phyloP scores from a whole-genome alignment of 2,113 vertebrate genomes.

The Ornithorhynchus anatinus region DNA sequence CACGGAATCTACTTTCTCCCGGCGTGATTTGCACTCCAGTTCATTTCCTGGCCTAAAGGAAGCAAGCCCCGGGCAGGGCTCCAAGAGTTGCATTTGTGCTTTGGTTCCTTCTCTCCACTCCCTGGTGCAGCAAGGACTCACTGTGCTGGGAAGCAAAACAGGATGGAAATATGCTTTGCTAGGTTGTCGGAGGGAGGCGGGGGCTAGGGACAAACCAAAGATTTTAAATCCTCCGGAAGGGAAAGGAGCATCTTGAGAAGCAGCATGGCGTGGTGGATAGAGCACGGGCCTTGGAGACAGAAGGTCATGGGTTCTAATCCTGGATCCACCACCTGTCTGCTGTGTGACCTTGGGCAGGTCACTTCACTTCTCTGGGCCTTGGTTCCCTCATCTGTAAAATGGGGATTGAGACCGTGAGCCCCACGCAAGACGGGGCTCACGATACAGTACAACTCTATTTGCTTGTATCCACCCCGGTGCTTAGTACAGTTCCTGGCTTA shows the following conservation, averaged over 20 bases:
- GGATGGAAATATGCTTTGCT: not conserved
- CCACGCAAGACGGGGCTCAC: no score
- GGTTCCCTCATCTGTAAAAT: no score
- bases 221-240: not conserved
- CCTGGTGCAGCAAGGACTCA: not conserved
- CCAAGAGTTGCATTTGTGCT: not conserved
- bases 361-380: no score
- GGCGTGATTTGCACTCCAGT: slow-evolving; percentile 23
- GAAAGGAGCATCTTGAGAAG: not conserved
- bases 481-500: no score
- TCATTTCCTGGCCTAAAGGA: slow-evolving; percentile 35
- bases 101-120: not conserved
- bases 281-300: not conserved
- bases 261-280: no score
- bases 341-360: no score
- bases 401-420: no score
- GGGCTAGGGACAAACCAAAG: not conserved
- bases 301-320: no score
- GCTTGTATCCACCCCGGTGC: no score
- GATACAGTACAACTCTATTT: no score
- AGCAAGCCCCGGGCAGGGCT: slow-evolving; percentile 8
- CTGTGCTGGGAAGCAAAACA: accelerated
- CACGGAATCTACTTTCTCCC: slow-evolving; percentile 40
- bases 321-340: no score
- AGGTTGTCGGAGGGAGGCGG: not conserved